Base-by-base conservation (phyloP, 1,140 invertebrate genomes). In the Philopotamus ludificatus region DNA sequence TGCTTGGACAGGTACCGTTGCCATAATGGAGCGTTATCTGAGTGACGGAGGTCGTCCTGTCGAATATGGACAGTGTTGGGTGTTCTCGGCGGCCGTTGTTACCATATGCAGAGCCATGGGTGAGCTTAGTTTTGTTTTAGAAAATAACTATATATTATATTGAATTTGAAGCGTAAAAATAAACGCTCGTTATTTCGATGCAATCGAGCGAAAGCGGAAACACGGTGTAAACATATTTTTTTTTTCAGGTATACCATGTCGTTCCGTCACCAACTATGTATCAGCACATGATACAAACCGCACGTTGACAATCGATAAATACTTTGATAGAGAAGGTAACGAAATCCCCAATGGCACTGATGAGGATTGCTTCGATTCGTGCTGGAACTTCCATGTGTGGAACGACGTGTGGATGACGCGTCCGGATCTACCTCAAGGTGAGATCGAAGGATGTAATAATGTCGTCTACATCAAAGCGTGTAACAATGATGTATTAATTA, bases 371-470 rank as follows among this genome's bases (percentile, higher is more conserved):
- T 81, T 78, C 62, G 84, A 86, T 71, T 84, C 81, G 4, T 84
- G 83, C 70, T 87, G 87, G 91, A 92, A 92, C 77, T 93, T 91
- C 80, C 91, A 93, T 74, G 88, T 89, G 0, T 93, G 91, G 91
- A 91, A 90, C 72, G 91, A 93, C 64, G 88, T 89, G 49, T 92
- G 90, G 90, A 90, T 92, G 85, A 79, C 83, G 26, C 74, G 91
- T 59, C 86, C 87, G 7, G 90, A 92, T 75, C 77, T 92, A 20
- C 88, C 89, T 9, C 77, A 81, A 76, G 79, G 79, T 81, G 65
- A 47, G 47, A 58, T 54, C 21, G n/a, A n/a, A n/a, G n/a, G n/a
- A n/a, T n/a, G n/a, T n/a, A n/a, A n/a, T n/a, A n/a, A n/a, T n/a
- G n/a, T n/a, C n/a, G n/a, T n/a, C n/a, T n/a, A n/a, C n/a, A n/a